Conservation (phyloP, 92 coral and sea anemone species). For the Epizoanthus stellaris region DNA sequence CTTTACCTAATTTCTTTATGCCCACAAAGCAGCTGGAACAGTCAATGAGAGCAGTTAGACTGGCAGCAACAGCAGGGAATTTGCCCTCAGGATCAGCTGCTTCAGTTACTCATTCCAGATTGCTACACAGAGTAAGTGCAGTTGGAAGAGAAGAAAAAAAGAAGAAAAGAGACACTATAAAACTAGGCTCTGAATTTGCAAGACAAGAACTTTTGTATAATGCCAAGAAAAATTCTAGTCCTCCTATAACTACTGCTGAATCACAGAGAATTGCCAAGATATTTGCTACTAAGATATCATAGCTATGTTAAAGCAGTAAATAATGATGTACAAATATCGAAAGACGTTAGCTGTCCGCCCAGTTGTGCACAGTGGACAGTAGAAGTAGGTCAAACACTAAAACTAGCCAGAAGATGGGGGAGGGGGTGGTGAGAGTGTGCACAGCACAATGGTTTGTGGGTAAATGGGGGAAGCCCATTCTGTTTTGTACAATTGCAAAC, state of each 20-base stretch:
- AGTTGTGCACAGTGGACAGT: too few species aligned
- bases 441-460: too few species aligned
- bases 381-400: too few species aligned
- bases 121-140: constrained; percentile 59
- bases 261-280: constrained; percentile 91
- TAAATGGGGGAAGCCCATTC: too few species aligned
- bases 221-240: constrained; percentile 61
- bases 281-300: constrained; percentile 68
- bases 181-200: constrained; percentile 64
- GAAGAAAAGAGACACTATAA: constrained; percentile 10
- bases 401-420: too few species aligned
- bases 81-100: neutral
- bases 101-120: constrained; percentile 55
- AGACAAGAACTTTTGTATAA: constrained; percentile 64
- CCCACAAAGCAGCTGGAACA: constrained; percentile 90
- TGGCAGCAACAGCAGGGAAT: constrained; percentile 63
- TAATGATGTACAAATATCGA: neutral
- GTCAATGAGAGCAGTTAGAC: constrained; percentile 86
- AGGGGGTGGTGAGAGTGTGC: too few species aligned
- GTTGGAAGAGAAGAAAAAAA: constrained; percentile 7
- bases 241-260: constrained; percentile 82
- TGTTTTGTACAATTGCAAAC: too few species aligned
- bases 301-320: neutral
- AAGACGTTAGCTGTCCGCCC: neutral
- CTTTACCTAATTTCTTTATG: constrained; percentile 91